Evolutionary conservation across 2,888 invertebrate genomes (phyloP), one percentile per base, ranked within the genome.

Genomic region (Thumatha senex): DNA sequence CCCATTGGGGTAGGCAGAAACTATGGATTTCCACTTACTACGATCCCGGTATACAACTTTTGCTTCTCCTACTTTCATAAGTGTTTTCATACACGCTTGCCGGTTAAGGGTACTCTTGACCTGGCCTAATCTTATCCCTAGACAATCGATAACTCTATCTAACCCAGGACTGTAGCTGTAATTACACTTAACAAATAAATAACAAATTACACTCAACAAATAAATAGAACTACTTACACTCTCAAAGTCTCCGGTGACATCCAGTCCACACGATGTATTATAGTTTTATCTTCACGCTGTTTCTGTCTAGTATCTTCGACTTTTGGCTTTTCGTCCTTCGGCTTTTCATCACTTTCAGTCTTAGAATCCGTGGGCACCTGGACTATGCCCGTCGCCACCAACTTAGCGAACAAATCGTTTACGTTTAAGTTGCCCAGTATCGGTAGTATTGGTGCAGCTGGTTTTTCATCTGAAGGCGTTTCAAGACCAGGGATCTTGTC

Each of bases 331-430:
- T 81, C 82, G 1, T 63, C 71, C 14, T 68, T 70, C 1, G 67
- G 58, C 7, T 80, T 78, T 1, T 66, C 58, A 24, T 78, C 74
- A 0, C 46, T 56, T 7, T 82, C 78, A 3, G 62, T 63, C 38
- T 78, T 80, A 0, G 56, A 49, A 1, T 80, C 79, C 0, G 67
- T 69, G 1, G 78, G 70, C 30, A 76, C 72, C 11, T 79, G 76
- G 1, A 89, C 87, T 0, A 88, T 86, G 10, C 90, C 98, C 1
- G 96, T 95, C 0, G 96, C 96, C 0, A 98, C 95, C 7, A 98
- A 86, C 80, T 97, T 96, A 56, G 96, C 95, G 76, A 98, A 96
- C 29, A 98, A 86, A 62, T 97, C 96, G 56, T 94, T 95, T 18
- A 98, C 95, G 72, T 97, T 96, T 2, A 95, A 80, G 49, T 85